These are phyloP conservation scores for Tapera naevia DNA, from an alignment of 2,797 vertebrate genomes.

Conservation along the genomic window DNA sequence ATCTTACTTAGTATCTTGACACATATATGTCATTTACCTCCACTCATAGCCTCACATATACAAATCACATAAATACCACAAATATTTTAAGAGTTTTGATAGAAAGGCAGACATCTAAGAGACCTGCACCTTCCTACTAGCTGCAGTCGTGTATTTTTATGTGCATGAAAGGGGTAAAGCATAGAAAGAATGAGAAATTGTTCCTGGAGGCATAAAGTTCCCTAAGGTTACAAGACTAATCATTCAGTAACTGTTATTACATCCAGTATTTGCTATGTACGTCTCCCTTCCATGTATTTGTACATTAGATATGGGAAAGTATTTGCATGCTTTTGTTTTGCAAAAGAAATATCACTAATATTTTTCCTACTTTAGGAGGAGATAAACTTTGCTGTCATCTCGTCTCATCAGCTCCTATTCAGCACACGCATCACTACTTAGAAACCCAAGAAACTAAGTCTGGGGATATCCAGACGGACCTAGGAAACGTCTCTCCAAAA, in stretches of 20 bases:
- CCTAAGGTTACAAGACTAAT: neutral
- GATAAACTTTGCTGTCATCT: neutral
- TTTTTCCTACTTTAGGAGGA: neutral
- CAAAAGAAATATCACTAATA: neutral
- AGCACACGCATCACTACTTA: neutral
- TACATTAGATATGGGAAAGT: neutral
- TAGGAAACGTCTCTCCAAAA: neutral
- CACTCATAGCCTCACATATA: neutral
- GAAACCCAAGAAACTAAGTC: neutral
- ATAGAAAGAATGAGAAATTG: neutral
- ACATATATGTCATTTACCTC: neutral
- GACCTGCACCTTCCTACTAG: neutral
- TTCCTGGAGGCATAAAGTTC: neutral
- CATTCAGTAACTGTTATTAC: neutral
- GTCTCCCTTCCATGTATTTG: neutral
- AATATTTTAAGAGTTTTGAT: neutral
- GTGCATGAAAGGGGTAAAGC: neutral
- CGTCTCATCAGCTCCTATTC: neutral
- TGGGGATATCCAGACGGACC: neutral
- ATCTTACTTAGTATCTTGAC: neutral
- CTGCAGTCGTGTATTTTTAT: neutral
- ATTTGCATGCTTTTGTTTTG: neutral
- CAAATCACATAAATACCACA: neutral
- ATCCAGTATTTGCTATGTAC: neutral
- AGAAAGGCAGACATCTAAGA: neutral